Evolutionary conservation across 2,113 vertebrate species (phyloP).

Genomic region (Eudyptes chrysolophus): DNA sequence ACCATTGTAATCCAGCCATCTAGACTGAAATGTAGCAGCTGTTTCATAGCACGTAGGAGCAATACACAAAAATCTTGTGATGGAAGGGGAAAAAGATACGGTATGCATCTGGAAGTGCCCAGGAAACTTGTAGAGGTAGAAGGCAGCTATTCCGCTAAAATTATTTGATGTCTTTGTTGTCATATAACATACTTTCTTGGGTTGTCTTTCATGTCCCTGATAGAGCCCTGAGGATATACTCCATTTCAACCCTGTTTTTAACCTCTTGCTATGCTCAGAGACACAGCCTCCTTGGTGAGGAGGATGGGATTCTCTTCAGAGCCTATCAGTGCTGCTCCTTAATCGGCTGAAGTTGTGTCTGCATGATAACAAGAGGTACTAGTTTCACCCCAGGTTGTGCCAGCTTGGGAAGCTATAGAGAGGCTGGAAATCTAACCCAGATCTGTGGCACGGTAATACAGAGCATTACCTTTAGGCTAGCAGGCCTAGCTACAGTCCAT

Average conservation of each 20-base stretch:
- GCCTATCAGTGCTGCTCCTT: slow-evolving; percentile 42
- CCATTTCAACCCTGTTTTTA: slow-evolving; percentile 62
- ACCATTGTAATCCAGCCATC: slow-evolving; percentile 9
- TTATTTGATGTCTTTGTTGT: slow-evolving; percentile 71
- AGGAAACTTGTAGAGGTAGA: slow-evolving; percentile 37
- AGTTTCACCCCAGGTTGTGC: slow-evolving; percentile 56
- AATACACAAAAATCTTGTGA: neutral
- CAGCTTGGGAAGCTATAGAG: slow-evolving; percentile 19
- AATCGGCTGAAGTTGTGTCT: slow-evolving; percentile 57
- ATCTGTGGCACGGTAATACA: slow-evolving; percentile 53
- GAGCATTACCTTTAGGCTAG: slow-evolving; percentile 54
- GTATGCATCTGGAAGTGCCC: neutral
- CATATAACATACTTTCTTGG: slow-evolving; percentile 54
- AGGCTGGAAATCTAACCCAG: slow-evolving; percentile 45
- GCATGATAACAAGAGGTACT: slow-evolving; percentile 55
- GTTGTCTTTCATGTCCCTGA: slow-evolving; percentile 68
- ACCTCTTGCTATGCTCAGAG: slow-evolving; percentile 62
- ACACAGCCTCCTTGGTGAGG: slow-evolving; percentile 40
- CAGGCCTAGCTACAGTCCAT: slow-evolving; percentile 18
- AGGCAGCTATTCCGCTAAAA: slow-evolving; percentile 32
- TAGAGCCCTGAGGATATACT: slow-evolving; percentile 64
- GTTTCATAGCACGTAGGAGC: neutral
- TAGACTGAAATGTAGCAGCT: slow-evolving; percentile 5
- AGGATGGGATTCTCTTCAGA: slow-evolving; percentile 66
- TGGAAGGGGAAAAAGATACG: neutral